Percentiles rank a stretch among this genome's conserved stretches.
Conservation (phyloP, 1,140 invertebrate species). For the Probaryconus sp. region DNA sequence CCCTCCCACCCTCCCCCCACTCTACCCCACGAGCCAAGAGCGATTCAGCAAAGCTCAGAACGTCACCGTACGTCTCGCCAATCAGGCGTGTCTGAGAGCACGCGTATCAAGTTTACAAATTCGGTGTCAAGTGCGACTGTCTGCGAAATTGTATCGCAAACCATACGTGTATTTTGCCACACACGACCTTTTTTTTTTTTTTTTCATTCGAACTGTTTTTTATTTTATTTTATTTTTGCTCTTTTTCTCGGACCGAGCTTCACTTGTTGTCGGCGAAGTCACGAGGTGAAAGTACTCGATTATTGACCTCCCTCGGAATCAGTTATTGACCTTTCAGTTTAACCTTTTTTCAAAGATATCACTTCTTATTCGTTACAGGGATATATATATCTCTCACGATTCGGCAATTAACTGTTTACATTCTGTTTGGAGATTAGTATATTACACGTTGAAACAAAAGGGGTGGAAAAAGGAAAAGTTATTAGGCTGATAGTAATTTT, state of each 20-base stretch:
- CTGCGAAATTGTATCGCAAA: slow-evolving; percentile 20
- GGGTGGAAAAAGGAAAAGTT: too few relatives aligned
- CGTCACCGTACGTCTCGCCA: slow-evolving; percentile 7
- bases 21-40: background rate
- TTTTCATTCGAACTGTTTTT: background rate
- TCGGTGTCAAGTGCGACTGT: slow-evolving; percentile 34
- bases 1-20: background rate
- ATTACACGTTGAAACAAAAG: too few relatives aligned
- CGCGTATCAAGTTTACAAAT: slow-evolving; percentile 24
- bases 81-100: slow-evolving; percentile 25
- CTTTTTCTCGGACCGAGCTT: background rate
- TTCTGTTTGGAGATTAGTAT: too few relatives aligned
- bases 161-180: too few relatives aligned
- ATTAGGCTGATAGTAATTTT: background rate
- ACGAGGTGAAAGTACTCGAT: slow-evolving; percentile 34
- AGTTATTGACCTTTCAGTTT: slow-evolving; percentile 39
- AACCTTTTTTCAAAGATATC: too few relatives aligned
- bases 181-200: background rate
- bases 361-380: too few relatives aligned
- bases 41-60: background rate
- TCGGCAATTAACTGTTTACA: too few relatives aligned
- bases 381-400: too few relatives aligned
- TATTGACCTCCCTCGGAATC: slow-evolving; percentile 42
- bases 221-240: background rate
- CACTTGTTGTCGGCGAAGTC: slow-evolving; percentile 18